Conservation (phyloP, 2,113 vertebrate species). For the Mesocricetus auratus region DNA sequence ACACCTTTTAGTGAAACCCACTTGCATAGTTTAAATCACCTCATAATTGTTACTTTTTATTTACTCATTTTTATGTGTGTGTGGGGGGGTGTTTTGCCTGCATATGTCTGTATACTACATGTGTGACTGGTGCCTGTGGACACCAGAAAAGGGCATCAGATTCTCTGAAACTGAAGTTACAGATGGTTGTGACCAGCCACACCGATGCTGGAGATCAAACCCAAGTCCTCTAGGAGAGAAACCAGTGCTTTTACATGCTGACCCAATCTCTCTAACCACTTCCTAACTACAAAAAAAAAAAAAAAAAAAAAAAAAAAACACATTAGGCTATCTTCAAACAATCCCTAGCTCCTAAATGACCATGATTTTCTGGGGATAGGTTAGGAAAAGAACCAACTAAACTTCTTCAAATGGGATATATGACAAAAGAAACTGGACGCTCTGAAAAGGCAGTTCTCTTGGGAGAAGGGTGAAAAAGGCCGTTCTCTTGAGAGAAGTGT, state of each 20-base stretch:
- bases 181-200: neutral
- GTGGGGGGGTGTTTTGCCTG: neutral
- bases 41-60: neutral
- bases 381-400: neutral
- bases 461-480: neutral
- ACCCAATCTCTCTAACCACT: neutral
- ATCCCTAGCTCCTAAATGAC: neutral
- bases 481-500: neutral
- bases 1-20: constrained; percentile 7
- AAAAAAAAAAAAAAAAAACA: neutral
- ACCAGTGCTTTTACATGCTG: neutral
- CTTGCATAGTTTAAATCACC: neutral
- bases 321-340: neutral
- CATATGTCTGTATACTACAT: neutral
- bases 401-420: neutral
- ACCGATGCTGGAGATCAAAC: neutral
- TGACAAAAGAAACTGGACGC: neutral
- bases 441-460: neutral
- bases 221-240: neutral
- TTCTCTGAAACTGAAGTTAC: neutral
- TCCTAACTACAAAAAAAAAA: neutral
- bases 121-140: neutral
- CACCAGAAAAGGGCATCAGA: neutral
- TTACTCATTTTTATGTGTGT: neutral
- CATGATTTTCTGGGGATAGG: neutral